A percentile compares a stretch with the other conserved stretches of the same genome.
Evolutionary conservation across 2,797 vertebrate genomes (phyloP).

Genomic region (Sebastes jordani): DNA sequence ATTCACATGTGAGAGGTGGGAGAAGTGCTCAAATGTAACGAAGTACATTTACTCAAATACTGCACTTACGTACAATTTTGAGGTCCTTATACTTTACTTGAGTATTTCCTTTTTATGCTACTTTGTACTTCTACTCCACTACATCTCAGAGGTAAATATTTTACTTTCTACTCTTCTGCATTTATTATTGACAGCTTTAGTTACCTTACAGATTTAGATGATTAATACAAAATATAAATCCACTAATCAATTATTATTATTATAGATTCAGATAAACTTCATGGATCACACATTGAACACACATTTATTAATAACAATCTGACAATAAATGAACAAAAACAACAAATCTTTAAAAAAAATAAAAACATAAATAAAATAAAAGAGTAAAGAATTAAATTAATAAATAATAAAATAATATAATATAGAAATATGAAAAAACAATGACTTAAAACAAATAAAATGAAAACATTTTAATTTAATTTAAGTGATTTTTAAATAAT

Average conservation of each 20-base stretch:
- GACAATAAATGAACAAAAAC: too few relatives aligned
- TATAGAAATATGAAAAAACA: too few relatives aligned
- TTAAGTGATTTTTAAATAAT: neutral
- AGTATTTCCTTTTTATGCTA: too few relatives aligned
- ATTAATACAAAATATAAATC: too few relatives aligned
- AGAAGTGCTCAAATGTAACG: neutral
- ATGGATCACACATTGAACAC: neutral
- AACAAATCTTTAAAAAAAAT: neutral
- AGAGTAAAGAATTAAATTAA: neutral
- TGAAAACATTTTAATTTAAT: neutral
- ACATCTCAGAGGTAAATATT: too few relatives aligned
- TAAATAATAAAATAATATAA: neutral
- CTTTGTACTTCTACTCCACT: too few relatives aligned
- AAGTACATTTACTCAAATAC: neutral
- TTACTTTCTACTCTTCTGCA: too few relatives aligned
- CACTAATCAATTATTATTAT: too few relatives aligned
- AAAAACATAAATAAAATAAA: neutral
- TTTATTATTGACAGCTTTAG: too few relatives aligned
- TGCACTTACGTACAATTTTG: neutral
- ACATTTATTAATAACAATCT: too few relatives aligned
- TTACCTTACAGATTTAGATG: too few relatives aligned
- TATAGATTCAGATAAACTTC: neutral
- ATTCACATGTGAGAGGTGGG: neutral
- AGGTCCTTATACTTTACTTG: neutral
- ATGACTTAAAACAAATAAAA: too few relatives aligned